Evolutionary conservation across 2,113 vertebrate species (phyloP), one percentile per base, ranked within the genome.

Genomic region (Colaptes auratus): DNA sequence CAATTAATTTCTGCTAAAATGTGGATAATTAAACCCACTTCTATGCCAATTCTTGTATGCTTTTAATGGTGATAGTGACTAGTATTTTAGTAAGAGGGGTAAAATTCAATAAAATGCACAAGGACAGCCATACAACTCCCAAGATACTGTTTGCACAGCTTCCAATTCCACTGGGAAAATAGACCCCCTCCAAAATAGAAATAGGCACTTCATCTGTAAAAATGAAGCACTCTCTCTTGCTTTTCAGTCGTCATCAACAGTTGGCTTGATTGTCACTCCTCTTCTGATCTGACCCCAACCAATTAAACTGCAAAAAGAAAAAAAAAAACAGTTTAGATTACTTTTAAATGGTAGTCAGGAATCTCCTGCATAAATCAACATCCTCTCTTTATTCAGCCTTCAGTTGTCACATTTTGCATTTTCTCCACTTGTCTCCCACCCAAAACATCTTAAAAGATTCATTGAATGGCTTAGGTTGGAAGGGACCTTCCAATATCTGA

Each of bases 261-360:
- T 99, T 80, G 99, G 99, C 87, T 99, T 99, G 98, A 99, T 99
- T 97, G 99, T 99, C 96, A 99, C 99, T 93, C 99, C 99, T 98
- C 99, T 99, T 98, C 99, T 98, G 98, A 99, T 99, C 95, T 99
- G 99, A 74, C 99, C 99, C 99, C 99, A 99, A 77, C 99, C 99
- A 97, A 99, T 99, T 96, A 99, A 98, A 97, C 99, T 99, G 96
- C 42, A 90, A 97, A 96, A 90, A 80, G 30, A 96, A 91, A 89
- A 97, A 96, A 97, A 92, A n/a, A 90, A 97, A 96, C 30, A 30
- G 27, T 23, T 70, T 71, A 1, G 35, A 20, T 91, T 84, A 92
- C 19, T 86, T 89, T 58, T 44, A 73, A 73, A 42, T 6, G 88
- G 31, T 16, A 83, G 30, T 63, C 42, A 84, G n/a, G 93, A 95